Evolutionary conservation across 2,888 invertebrate species (phyloP).

Genomic region (Pseudanteris insignis): DNA sequence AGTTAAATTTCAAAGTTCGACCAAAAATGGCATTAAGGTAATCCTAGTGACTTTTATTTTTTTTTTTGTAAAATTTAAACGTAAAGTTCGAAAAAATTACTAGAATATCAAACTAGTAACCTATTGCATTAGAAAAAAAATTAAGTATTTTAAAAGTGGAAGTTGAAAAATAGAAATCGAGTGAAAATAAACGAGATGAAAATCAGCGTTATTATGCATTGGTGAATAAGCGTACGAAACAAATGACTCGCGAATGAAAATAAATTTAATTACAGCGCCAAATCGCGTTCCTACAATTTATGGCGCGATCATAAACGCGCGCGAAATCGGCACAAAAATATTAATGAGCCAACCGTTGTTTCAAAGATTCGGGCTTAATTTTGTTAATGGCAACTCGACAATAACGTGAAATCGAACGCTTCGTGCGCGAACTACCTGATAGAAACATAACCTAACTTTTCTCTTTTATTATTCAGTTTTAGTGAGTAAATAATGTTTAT

Average conservation of each 20-base stretch:
- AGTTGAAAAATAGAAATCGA: constrained; percentile 1
- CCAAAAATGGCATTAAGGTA: no score
- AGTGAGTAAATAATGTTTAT: no score
- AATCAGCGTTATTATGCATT: constrained; percentile 2
- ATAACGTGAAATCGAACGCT: constrained; percentile 1
- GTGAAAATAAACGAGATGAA: background rate
- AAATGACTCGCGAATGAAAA: constrained; percentile 15
- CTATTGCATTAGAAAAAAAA: no score
- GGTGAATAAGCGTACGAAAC: constrained; percentile 9
- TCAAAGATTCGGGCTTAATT: constrained; percentile 1
- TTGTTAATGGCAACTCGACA: constrained; percentile 3
- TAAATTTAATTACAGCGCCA: constrained; percentile 18
- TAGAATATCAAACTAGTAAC: no score
- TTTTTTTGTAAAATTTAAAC: no score
- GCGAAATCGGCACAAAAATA: constrained; percentile 15
- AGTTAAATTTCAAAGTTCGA: no score
- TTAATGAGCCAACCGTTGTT: constrained; percentile 1
- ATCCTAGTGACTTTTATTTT: no score
- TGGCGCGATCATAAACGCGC: constrained; percentile 4
- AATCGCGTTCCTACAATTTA: constrained; percentile 13
- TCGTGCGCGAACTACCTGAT: no score
- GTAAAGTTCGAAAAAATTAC: no score
- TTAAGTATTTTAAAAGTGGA: no score
- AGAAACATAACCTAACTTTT: no score
- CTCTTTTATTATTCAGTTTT: no score